phyloP scores from a whole-genome alignment of 2,888 invertebrate species.

The Idaea dimidiata region DNA sequence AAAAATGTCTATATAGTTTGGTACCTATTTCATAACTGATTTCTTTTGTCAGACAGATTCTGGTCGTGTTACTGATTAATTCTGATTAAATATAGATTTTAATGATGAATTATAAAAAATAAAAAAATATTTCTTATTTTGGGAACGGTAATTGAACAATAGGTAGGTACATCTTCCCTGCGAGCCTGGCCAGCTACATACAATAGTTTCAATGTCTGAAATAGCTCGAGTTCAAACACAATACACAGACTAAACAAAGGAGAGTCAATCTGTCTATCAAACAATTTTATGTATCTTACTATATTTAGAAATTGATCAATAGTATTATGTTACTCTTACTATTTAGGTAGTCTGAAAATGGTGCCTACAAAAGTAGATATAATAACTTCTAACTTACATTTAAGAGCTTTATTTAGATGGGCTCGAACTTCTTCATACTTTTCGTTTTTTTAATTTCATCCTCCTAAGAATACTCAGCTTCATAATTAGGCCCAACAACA shows the following conservation, averaged over 20 bases:
- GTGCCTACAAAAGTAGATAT: neutral
- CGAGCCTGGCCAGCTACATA: slow-evolving; percentile 1
- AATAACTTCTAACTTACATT: too few relatives aligned
- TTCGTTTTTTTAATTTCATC: too few relatives aligned
- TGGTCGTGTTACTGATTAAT: too few relatives aligned
- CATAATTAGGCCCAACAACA: too few relatives aligned
- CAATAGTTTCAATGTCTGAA: slow-evolving; percentile 37
- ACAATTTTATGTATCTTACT: slow-evolving; percentile 37
- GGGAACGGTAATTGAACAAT: slow-evolving; percentile 6
- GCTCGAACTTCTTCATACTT: too few relatives aligned
- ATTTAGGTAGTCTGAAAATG: neutral
- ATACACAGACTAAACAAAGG: slow-evolving; percentile 62
- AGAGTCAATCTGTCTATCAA: slow-evolving; percentile 46
- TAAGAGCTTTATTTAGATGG: too few relatives aligned
- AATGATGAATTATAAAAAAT: too few relatives aligned
- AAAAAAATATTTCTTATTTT: slow-evolving; percentile 1
- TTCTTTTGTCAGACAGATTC: too few relatives aligned
- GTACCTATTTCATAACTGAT: too few relatives aligned
- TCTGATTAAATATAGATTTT: too few relatives aligned
- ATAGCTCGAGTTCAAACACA: slow-evolving; percentile 57
- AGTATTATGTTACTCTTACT: slow-evolving; percentile 15
- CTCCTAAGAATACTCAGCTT: too few relatives aligned
- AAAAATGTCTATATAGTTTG: too few relatives aligned
- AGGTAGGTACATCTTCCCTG: slow-evolving; percentile 2
- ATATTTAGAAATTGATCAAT: slow-evolving; percentile 30